A percentile compares a stretch with the other conserved stretches of the same genome.
phyloP scores from a whole-genome alignment of 2,888 invertebrate species.

The Tenthredo livida region DNA sequence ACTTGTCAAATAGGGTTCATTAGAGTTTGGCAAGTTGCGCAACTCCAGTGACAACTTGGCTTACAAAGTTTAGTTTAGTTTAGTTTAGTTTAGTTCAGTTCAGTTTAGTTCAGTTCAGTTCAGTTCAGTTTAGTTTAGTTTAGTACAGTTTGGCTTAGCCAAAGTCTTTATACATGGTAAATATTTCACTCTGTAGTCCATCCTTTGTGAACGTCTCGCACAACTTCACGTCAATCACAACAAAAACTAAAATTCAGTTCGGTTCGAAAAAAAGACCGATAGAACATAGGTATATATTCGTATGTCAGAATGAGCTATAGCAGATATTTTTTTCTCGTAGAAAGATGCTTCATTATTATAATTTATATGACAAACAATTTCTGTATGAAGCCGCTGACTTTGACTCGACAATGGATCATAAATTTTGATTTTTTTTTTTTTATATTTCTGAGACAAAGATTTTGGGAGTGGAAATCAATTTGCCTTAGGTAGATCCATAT shows the following conservation, averaged over 20 bases:
- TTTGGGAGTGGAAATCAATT: not conserved
- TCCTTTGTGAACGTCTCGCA: not conserved
- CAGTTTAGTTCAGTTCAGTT: conserved; percentile 48
- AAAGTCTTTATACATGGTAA: conserved; percentile 51
- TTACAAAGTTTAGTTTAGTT: conserved; percentile 27
- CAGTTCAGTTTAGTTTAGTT: conserved; percentile 44
- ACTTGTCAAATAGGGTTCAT: conserved; percentile 52
- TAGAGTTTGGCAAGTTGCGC: conserved; percentile 44
- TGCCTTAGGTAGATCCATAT: not conserved
- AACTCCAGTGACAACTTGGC: conserved; percentile 48
- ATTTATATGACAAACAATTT: not conserved
- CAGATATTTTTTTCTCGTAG: not conserved
- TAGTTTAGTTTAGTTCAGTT: conserved; percentile 44
- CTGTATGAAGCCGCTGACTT: not conserved
- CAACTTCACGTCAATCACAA: conserved; percentile 53
- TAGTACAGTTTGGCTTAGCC: conserved; percentile 10
- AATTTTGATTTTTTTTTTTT: not conserved
- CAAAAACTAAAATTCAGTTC: conserved; percentile 51
- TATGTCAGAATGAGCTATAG: not conserved
- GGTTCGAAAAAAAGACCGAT: not conserved
- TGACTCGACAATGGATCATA: not conserved
- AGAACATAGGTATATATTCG: not conserved
- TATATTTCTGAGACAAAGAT: not conserved
- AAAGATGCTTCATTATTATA: not conserved
- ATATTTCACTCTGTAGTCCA: conserved; percentile 45